Evolutionary conservation across 2,888 invertebrate genomes (phyloP), one percentile per base, ranked within the genome.

Genomic region (Acanthacorydalis orientalis): DNA sequence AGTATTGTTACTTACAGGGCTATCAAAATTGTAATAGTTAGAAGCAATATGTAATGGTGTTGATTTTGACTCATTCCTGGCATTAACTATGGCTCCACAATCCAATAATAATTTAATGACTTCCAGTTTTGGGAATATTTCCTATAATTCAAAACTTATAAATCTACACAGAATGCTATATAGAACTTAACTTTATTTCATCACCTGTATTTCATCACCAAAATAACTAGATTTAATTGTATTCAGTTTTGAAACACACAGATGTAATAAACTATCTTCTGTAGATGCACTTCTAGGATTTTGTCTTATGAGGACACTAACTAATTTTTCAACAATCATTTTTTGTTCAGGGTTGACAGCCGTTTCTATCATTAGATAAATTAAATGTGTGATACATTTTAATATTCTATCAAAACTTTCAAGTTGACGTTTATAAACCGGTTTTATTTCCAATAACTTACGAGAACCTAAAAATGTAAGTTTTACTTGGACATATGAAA

Each of bases 11-110:
- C 69, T 69, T 66, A 78, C 82, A 64, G 74, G 69, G 55, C 72
- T 70, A 52, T 75, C 72, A 64, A 78, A 85, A 67, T 87, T 87
- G 62, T 80, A 77, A n/a, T 78, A 76, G 52, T 77, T 74, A 52
- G 83, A 78, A 34, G 87, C 88, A 51, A 85, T 74, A 68, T 89
- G 89, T 53, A 92, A 72, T 48, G 91, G 78, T 42, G 89, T 87
- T 47, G 81, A 81, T 57, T 81, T 78, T 49, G 76, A 75, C 61
- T 77, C 75, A 67, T 90, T 90, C 56, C 78, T 75, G 33, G 79
- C 79, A 64, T 83, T 82, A 1, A 84, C 78, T 59, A 75, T 71
- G 12, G 86, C 83, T 43, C 90, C 90, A 65, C 83, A 82, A 53
- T 77, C 74, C 51, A 91, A 68, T 54, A 92, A 72, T 59, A 85